Conservation (phyloP, 2,113 vertebrate genomes). For the Scolopax mira region DNA sequence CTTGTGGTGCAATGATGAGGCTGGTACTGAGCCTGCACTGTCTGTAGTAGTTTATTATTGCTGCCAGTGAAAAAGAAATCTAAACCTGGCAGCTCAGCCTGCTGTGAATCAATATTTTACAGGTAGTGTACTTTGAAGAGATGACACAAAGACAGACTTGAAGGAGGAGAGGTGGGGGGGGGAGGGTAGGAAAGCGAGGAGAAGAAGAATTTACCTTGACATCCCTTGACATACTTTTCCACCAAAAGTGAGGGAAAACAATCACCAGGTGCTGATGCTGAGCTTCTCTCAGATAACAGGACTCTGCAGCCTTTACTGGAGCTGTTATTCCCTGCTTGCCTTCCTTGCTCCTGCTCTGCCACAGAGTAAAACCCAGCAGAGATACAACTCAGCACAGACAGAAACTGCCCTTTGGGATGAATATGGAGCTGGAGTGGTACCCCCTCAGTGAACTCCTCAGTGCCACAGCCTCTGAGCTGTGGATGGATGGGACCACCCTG, state of each 20-base stretch:
- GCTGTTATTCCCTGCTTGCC: slow-evolving; percentile 33
- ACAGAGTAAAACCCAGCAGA: neutral
- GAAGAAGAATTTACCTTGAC: slow-evolving; percentile 75
- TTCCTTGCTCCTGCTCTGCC: neutral
- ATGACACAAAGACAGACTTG: slow-evolving; percentile 79
- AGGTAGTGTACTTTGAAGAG: slow-evolving; percentile 83
- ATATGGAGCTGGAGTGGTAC: neutral
- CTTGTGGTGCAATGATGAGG: slow-evolving; percentile 55
- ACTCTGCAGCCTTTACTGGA: slow-evolving; percentile 41
- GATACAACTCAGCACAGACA: neutral
- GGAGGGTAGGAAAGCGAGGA: slow-evolving; percentile 22
- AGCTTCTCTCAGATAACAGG: neutral
- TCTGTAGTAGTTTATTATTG: slow-evolving; percentile 77
- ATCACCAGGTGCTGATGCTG: slow-evolving; percentile 4
- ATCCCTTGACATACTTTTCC: slow-evolving; percentile 70
- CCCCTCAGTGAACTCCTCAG: neutral
- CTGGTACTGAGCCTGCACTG: slow-evolving; percentile 70
- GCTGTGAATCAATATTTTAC: slow-evolving; percentile 86
- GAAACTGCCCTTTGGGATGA: neutral
- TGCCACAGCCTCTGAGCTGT: neutral
- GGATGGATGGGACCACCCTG: neutral
- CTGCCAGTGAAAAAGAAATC: slow-evolving; percentile 77
- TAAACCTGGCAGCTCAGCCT: slow-evolving; percentile 81
- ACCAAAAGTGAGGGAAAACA: slow-evolving; percentile 66
- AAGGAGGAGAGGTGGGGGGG: slow-evolving; percentile 19